Percentiles rank a stretch among this genome's conserved stretches.
Evolutionary conservation across 2,797 vertebrate species (phyloP).

Genomic region (Mionectes olivaceus): DNA sequence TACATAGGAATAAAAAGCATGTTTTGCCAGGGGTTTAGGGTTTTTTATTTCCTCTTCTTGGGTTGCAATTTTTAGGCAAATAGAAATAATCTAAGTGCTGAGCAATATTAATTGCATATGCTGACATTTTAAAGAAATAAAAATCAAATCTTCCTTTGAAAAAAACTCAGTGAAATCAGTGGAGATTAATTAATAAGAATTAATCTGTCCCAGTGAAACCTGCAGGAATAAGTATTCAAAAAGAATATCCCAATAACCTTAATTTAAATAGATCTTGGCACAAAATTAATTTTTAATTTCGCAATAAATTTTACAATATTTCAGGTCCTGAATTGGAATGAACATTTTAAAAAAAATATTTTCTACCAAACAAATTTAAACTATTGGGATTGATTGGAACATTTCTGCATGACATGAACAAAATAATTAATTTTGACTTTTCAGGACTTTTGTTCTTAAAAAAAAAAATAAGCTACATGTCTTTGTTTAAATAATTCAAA

Average conservation of each 20-base stretch:
- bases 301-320: not conserved
- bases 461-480: fast-evolving
- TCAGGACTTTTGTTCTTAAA: not conserved
- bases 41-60: not conserved
- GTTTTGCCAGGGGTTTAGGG: not conserved
- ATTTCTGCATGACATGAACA: not conserved
- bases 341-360: not conserved
- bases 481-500: not conserved
- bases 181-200: slow-evolving; percentile 11
- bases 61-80: not conserved
- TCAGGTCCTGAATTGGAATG: not conserved
- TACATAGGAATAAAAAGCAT: not conserved
- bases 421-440: not conserved
- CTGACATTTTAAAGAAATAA: not conserved
- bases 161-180: not conserved
- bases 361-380: not conserved
- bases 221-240: not conserved
- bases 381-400: not conserved
- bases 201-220: not conserved
- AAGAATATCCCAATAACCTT: slow-evolving; percentile 6
- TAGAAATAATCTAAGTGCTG: not conserved
- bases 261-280: not conserved
- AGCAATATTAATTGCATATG: not conserved
- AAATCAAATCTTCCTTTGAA: not conserved
- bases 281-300: not conserved